Evolutionary conservation across 2,797 vertebrate genomes (phyloP), one percentile per base, ranked within the genome.

Genomic region (Champsocephalus esox): DNA sequence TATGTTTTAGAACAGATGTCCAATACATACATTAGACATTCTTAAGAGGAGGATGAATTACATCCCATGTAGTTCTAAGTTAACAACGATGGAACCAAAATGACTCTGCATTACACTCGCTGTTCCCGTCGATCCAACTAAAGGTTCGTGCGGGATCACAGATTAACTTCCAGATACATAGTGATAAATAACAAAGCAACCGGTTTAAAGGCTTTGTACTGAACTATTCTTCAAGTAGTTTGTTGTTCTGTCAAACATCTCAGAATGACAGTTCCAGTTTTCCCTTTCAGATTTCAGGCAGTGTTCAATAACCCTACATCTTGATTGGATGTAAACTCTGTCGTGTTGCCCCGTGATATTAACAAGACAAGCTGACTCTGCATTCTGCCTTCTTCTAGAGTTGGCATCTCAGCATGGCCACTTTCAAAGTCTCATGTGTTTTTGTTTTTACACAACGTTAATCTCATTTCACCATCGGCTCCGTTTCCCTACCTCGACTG

Each of bases 301-400:
- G 60, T 61, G 58, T 77, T 76, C 83, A 67, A 82, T 38, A 80
- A 86, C 66, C 38, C 61, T 46, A 34, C 59, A 71, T 76, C 55
- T 45, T 34, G 51, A 75, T 43, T 57, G 70, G 67, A 87, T 79
- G 52, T 78, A 79, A 5, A 59, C 61, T 82, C 49, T 66, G 74
- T 75, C 66, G 81, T 82, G 85, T 83, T 87, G 84, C 85, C 51
- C 65, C 34, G 46, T 65, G 81, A 73, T 75, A 83, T 71, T 67
- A 71, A 79, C 79, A 77, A 75, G 85, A 73, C 59, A 72, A 70
- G 82, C 87, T 81, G 71, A 78, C 44, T 19, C 72, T 73, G 79
- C 79, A 69, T 81, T 82, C 82, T 72, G n/a, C 61, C 50, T 38
- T 38, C 55, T 57, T 61, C 38, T 41, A 13, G 41, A 14, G 45